Evolutionary conservation across 2,888 invertebrate species (phyloP), one percentile per base, ranked within the genome.

Genomic region (Oligia latruncula): DNA sequence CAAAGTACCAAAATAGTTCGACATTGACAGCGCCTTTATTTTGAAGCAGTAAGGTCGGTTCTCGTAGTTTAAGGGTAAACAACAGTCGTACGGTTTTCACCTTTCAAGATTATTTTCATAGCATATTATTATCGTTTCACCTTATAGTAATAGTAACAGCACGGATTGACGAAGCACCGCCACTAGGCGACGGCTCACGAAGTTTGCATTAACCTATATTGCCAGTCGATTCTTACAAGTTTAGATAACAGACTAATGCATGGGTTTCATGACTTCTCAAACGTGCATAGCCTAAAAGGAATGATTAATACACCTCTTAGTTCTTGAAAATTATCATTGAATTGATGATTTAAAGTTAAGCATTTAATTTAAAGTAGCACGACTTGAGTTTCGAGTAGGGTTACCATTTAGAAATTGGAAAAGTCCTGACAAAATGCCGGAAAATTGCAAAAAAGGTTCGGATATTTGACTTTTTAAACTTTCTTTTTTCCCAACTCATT

Each of bases 141-240:
- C 70, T 64, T 52, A 40, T 17, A 60, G n/a, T 78, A 49, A 74
- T 52, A 66, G 71, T 82, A 64, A 72, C 35, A 67, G 58, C 65
- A 74, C 60, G 64, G 40, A 70, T 40, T 78, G 87, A 67, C 58
- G 75, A 43, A 74, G 74, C 35, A n/a, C 73, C 64, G 20, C 70
- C 74, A 35, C 35, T 20, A 29, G 43, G 40, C 71, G 43, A 72
- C 58, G 85, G 75, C 74, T 82, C 88, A 88, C 88, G 88, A 89
- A 80, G 70, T 77, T 13, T 17, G 60, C 89, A 88, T 89, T 88
- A 88, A 83, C 89, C 89, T 84, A 83, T 64, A 75, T 81, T 20
- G 29, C 62, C 58, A 60, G 46, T 78, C 11, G 23, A 81, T 77
- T 78, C 64, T 65, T 76, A 78, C 82, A 82, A 62, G 55, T 78